Base-by-base conservation (phyloP, 2,888 invertebrate species). In the Polymixis flavicincta region DNA sequence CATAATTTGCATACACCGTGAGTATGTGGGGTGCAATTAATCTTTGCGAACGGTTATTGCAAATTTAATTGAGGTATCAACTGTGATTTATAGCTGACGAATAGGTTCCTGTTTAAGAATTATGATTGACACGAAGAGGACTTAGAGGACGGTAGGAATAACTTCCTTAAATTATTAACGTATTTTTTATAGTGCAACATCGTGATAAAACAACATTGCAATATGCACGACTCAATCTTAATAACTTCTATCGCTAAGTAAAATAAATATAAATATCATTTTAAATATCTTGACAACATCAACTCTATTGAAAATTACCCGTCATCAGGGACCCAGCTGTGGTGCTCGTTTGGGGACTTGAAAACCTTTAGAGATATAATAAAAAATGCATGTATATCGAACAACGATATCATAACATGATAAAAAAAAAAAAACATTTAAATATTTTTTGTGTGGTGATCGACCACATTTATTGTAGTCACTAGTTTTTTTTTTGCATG, bases 1-100 rank as follows among this genome's bases (percentile, higher is more conserved):
- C 83, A 88, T 84, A 82, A 88, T 87, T 88, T 86, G 81, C 89
- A 90, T 90, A 86, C 74, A 80, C 72, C 79, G 85, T 83, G 77
- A 82, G 78, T 82, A 78, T 83, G 85, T 85, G 67, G 69, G 37
- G 73, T 84, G 75, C 72, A 72, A 80, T 88, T 87, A 77, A 83
- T 85, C 57, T 85, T 61, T 75, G 61, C 48, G 48, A 64, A 69
- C 37, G 32, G 19, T 57, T 82, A 71, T 85, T 82, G 83, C 76
- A 68, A 54, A 71, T 71, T 50, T 71, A 70, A 82, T 75, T 81
- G 60, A 75, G 63, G 59, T 65, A 72, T 66, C 57, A 22, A 37
- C 19, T 54, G 54, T 57, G 59, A 79, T 60, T 73, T 73, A 69
- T 50, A 42, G 70, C 17, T 1, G 42, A 32, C 5, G n/a, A 48